phyloP scores from a whole-genome alignment of 2,888 invertebrate species.

The Aleiodes testaceus region DNA sequence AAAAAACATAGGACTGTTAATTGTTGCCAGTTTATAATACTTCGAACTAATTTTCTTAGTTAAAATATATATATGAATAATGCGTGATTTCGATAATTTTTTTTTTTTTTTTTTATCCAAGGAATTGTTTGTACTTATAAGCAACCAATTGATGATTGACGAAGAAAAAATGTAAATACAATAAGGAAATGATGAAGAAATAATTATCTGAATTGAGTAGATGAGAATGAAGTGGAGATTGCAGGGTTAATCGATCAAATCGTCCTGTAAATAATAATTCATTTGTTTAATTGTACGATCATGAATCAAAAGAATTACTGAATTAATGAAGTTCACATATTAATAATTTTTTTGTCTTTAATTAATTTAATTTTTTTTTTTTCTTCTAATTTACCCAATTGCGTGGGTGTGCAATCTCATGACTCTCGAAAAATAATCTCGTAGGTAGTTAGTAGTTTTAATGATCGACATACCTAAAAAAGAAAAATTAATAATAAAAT shows the following conservation, averaged over 20 bases:
- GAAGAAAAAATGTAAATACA: slow-evolving; percentile 31
- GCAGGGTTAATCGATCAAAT: slow-evolving; percentile 42
- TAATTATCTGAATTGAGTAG: slow-evolving; percentile 35
- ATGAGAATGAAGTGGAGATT: slow-evolving; percentile 35
- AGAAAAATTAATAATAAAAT: slow-evolving; percentile 49
- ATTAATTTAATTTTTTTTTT: slow-evolving; percentile 19
- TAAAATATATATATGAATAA: slow-evolving; percentile 60
- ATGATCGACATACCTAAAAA: slow-evolving; percentile 63
- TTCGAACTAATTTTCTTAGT: slow-evolving; percentile 58
- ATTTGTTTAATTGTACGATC: slow-evolving; percentile 14
- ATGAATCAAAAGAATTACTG: not conserved
- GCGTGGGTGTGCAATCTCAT: slow-evolving; percentile 70
- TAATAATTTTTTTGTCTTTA: slow-evolving; percentile 28
- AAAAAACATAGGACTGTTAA: slow-evolving; percentile 67
- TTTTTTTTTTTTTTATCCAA: slow-evolving; percentile 66
- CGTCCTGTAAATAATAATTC: slow-evolving; percentile 50
- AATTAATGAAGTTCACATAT: slow-evolving; percentile 4
- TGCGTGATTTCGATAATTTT: slow-evolving; percentile 61
- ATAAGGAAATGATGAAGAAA: slow-evolving; percentile 61
- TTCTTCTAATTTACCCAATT: slow-evolving; percentile 8
- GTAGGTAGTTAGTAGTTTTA: slow-evolving; percentile 62
- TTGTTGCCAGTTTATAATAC: slow-evolving; percentile 71
- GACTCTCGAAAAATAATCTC: slow-evolving; percentile 70
- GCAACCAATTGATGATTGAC: slow-evolving; percentile 43
- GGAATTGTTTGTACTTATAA: slow-evolving; percentile 71